Conservation (phyloP, 2,888 invertebrate genomes). For the Morpho helenor region DNA sequence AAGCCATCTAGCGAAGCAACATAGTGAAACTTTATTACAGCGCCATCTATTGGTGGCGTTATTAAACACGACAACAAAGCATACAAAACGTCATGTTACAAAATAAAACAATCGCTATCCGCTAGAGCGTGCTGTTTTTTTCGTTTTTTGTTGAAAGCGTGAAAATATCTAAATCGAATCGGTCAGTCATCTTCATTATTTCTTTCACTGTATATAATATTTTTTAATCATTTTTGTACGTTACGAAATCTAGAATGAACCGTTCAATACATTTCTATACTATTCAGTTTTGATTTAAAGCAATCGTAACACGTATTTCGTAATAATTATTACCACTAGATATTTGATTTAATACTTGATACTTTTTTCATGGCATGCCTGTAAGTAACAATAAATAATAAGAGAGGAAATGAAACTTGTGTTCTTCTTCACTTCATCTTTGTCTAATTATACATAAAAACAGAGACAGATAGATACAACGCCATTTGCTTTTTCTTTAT, state of each 20-base stretch:
- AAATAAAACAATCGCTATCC: conserved; percentile 36
- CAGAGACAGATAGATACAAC: too few species aligned
- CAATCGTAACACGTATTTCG: too few species aligned
- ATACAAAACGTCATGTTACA: conserved; percentile 39
- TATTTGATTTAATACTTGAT: too few species aligned
- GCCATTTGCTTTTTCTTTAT: too few species aligned
- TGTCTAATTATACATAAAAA: too few species aligned
- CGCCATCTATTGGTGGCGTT: conserved; percentile 36
- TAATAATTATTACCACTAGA: too few species aligned
- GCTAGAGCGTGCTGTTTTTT: conserved; percentile 63
- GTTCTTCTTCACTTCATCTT: too few species aligned
- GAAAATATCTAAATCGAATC: conserved; percentile 3
- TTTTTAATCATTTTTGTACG: conserved; percentile 3
- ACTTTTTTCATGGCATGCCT: too few species aligned
- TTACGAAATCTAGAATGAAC: not conserved
- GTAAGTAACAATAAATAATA: too few species aligned
- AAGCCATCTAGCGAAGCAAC: conserved; percentile 41
- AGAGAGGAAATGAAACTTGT: too few species aligned
- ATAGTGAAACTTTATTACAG: conserved; percentile 2
- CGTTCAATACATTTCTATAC: not conserved
- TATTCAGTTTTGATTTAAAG: not conserved
- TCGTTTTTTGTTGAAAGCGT: conserved; percentile 35
- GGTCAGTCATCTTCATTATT: conserved; percentile 16
- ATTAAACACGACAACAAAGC: conserved; percentile 5
- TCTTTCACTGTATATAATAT: conserved; percentile 7